Evolutionary conservation across 2,113 vertebrate species (phyloP), one percentile per base, ranked within the genome.

Genomic region (Cochlearius cochlearius): DNA sequence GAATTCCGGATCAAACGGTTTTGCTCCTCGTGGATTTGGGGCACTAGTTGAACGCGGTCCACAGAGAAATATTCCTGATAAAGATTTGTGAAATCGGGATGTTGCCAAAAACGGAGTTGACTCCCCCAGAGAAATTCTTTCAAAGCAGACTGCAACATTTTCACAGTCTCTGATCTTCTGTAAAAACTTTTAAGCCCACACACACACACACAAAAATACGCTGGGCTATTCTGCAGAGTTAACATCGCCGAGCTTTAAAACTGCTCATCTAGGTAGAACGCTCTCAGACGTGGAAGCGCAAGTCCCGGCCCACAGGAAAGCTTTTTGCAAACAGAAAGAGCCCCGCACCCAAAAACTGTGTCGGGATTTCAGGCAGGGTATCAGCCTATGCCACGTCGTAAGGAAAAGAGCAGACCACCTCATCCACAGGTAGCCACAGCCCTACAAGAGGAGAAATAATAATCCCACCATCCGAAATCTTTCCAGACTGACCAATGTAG

Each of bases 121-220:
- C 47, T 92, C 60, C 52, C 66, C 52, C 32, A 7, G 89, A 79
- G 71, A 83, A 82, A 79, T 63, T 20, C 36, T 45, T 94, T 91
- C 86, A 92, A 95, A 97, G 79, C 66, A 88, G 69, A 60, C 79
- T 77, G 88, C 58, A 96, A 72, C 53, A 20, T 68, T 96, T 96
- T 52, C 78, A 67, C 30, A 55, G 91, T 5, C 93, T 95, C 91
- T 64, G 75, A 94, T 92, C 87, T 92, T 80, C 58, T 43, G 72
- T 18, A 29, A 34, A 20, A 83, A 87, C 83, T 96, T 95, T 71
- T 49, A 86, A 97, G 95, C 66, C 96, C 96, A 96, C 86, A 94
- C 94, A 95, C 94, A 83, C 74, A 58, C 27, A 3, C 67, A 53
- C 21, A 43, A 47, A 75, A 71, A n/a, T 11, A 13, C 0, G 14